phyloP scores from a whole-genome alignment of 2,113 vertebrate species.

The Anas platyrhynchos region DNA sequence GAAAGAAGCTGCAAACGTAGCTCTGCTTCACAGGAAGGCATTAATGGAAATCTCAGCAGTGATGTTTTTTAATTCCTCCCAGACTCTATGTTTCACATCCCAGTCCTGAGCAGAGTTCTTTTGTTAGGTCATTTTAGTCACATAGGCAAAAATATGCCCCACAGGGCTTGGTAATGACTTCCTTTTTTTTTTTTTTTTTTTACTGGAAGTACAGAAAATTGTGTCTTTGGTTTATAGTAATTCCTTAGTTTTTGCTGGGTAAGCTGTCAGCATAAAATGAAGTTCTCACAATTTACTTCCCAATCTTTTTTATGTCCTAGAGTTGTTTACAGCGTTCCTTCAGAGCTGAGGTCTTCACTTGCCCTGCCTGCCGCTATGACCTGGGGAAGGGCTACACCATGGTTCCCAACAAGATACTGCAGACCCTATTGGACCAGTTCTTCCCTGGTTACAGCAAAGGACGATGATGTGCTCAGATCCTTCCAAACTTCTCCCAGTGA shows the following conservation, averaged over 20 bases:
- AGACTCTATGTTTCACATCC: background rate
- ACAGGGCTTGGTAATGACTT: background rate
- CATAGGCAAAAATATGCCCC: background rate
- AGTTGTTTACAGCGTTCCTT: conserved; percentile 97
- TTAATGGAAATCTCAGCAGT: background rate
- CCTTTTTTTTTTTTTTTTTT: background rate
- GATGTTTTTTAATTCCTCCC: background rate
- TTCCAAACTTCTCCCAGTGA: conserved; percentile 58
- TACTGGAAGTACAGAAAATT: background rate
- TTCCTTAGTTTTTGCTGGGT: background rate
- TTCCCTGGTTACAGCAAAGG: conserved; percentile 99
- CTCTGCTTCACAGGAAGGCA: background rate
- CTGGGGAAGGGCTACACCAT: conserved; percentile 93
- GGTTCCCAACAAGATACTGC: conserved; percentile 92
- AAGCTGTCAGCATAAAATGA: background rate
- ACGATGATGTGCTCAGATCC: conserved; percentile 84
- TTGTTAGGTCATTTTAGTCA: background rate
- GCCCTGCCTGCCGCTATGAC: conserved; percentile 95
- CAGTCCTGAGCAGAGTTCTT: background rate
- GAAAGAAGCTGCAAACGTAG: background rate
- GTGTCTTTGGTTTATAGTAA: background rate
- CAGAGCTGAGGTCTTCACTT: conserved; percentile 94
- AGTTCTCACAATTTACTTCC: background rate
- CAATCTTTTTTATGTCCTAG: conserved; percentile 68
- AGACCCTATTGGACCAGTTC: conserved; percentile 96